Percentiles rank a stretch among this genome's conserved stretches.
Evolutionary conservation across 2,113 vertebrate genomes (phyloP).

Genomic region (Syrrhaptes paradoxus): DNA sequence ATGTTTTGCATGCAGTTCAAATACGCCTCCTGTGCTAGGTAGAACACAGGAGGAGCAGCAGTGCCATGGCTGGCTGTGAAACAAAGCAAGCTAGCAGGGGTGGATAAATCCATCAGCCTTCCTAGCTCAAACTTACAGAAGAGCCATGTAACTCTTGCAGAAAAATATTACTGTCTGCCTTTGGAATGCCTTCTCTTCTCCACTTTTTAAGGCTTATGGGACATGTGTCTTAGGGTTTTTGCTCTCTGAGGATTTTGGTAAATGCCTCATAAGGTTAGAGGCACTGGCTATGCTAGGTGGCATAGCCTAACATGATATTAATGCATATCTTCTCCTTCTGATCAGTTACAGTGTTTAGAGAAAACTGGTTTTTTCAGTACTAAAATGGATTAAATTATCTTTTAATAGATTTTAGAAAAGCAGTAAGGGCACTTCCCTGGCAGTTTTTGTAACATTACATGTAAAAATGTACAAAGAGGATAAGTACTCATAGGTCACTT

Average conservation of each 20-base stretch:
- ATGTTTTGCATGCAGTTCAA: not conserved
- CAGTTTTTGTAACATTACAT: not conserved
- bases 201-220: not conserved
- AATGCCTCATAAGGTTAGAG: not conserved
- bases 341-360: not conserved
- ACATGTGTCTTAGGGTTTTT: not conserved
- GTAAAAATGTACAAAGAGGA: not conserved
- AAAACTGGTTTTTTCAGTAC: not conserved
- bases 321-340: not conserved
- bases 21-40: not conserved
- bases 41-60: not conserved
- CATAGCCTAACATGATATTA: not conserved
- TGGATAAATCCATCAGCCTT: not conserved
- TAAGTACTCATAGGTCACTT: not conserved
- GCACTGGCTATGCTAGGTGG: not conserved
- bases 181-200: not conserved
- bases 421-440: not conserved
- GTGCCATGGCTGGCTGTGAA: not conserved
- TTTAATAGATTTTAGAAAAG: not conserved
- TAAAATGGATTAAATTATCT: not conserved
- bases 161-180: not conserved
- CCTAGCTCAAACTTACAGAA: not conserved
- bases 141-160: not conserved
- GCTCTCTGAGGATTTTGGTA: not conserved
- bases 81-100: not conserved